Evolutionary conservation across 1,140 invertebrate genomes (phyloP).

Genomic region (Telenomus remus): DNA sequence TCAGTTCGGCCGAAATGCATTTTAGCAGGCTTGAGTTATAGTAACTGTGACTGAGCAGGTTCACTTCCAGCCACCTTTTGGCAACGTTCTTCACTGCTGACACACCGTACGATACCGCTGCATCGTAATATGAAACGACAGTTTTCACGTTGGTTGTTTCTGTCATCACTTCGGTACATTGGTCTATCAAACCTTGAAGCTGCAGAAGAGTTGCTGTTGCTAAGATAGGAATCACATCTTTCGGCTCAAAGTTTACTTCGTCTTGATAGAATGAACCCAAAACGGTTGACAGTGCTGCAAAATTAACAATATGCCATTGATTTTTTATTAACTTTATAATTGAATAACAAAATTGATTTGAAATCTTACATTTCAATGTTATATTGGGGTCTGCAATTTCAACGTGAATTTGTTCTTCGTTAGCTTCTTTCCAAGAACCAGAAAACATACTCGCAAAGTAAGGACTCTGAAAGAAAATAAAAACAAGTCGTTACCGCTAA

Average conservation of each 20-base stretch:
- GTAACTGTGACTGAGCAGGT: slow-evolving; percentile 79
- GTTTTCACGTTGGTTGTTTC: slow-evolving; percentile 85
- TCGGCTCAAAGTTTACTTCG: slow-evolving; percentile 83
- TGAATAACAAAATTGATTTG: slow-evolving; percentile 13
- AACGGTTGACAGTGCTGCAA: slow-evolving; percentile 81
- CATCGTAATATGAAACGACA: slow-evolving; percentile 82
- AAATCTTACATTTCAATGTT: slow-evolving; percentile 79
- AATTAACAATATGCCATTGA: slow-evolving; percentile 24
- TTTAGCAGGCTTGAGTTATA: slow-evolving; percentile 77
- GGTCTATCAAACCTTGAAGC: slow-evolving; percentile 84
- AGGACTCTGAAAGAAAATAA: slow-evolving; percentile 78
- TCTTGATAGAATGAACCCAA: slow-evolving; percentile 88
- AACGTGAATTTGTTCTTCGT: slow-evolving; percentile 81
- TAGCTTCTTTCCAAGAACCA: slow-evolving; percentile 86
- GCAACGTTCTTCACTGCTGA: slow-evolving; percentile 79
- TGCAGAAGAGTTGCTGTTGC: slow-evolving; percentile 87
- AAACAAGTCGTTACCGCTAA: neutral
- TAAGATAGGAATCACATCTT: slow-evolving; percentile 82
- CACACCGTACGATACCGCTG: slow-evolving; percentile 82
- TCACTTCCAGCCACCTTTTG: slow-evolving; percentile 83
- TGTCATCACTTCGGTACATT: slow-evolving; percentile 85
- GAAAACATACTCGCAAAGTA: slow-evolving; percentile 91
- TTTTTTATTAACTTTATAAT: slow-evolving; percentile 3
- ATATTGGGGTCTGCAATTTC: slow-evolving; percentile 86
- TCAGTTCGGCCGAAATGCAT: slow-evolving; percentile 80